Base-by-base conservation (phyloP, 2,113 vertebrate genomes). In the Abramis brama region DNA sequence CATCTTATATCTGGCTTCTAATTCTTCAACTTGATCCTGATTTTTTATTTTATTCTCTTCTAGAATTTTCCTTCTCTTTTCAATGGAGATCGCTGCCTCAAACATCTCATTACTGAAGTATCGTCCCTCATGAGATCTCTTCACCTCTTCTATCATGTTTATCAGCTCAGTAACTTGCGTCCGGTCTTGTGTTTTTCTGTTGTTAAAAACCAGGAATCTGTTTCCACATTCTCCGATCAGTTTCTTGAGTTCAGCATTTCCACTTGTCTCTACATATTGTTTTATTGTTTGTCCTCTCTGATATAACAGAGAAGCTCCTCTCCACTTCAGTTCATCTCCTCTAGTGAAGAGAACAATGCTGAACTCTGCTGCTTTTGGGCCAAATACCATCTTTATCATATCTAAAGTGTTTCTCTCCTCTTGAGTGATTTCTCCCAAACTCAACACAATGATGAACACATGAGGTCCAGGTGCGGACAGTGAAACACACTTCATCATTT, bases 391-490 rank as follows among this genome's bases (percentile, higher is more conserved):
- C n/a, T 52, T 76, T 12, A 83, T 87, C 81, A 83, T n/a, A 4
- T 87, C 27, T 21, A 82, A 23, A 21, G 77, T 82, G 1, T 82
- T n/a, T n/a, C 23, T 10, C 57, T 85, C 78, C 23, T 87, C 83
- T 15, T 15, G 1, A 2, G 83, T 87, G 27, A 81, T 30, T 81
- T 50, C 68, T 21, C 70, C 78, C 21, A 87, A 2, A 21, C 19
- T 62, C 36, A 87, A 21, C 21, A 85, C 83, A 15, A 84, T 45
- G 33, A 87, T 77, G 55, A 88, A 88, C 15, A 30, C 87, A 66
- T 88, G 87, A 4, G 87, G 87, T 83, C 84, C 87, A 55, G 84
- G 87, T 17, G 84, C 64, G 15, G 68, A 15, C 74, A 83, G n/a
- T 1, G 79, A 79, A 19, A 88, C 27, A 15, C 87, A 79, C 12